These are phyloP conservation scores for Aplocera efformata DNA, from an alignment of 2,888 invertebrate genomes.

Conservation along the genomic window DNA sequence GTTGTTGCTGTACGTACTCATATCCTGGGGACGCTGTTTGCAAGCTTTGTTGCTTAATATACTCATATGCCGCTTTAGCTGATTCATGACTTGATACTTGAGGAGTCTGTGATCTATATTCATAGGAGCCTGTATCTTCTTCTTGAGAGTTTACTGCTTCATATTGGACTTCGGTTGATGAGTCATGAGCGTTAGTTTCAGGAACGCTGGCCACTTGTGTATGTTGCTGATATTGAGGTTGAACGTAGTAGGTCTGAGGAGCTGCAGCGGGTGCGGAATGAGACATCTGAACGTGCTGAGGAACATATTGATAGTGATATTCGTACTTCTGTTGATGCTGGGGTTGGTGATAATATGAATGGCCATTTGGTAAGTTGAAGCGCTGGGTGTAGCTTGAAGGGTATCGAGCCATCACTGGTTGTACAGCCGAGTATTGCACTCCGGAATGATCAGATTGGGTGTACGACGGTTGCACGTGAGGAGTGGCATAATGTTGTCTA, in stretches of 20 bases:
- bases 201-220: slow-evolving; percentile 31
- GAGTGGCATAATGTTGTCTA: slow-evolving; percentile 60
- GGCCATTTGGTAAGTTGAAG: slow-evolving; percentile 49
- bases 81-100: slow-evolving; percentile 32
- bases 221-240: slow-evolving; percentile 53
- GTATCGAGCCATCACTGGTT: slow-evolving; percentile 73
- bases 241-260: slow-evolving; percentile 52
- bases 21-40: slow-evolving; percentile 26
- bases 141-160: slow-evolving; percentile 10
- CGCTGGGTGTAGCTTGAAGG: slow-evolving; percentile 56
- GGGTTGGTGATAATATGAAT: slow-evolving; percentile 54
- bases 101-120: slow-evolving; percentile 16
- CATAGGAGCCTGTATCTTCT: slow-evolving; percentile 17
- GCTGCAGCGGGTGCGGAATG: slow-evolving; percentile 35
- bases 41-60: slow-evolving; percentile 22
- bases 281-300: slow-evolving; percentile 31
- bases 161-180: slow-evolving; percentile 28
- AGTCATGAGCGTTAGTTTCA: slow-evolving; percentile 32
- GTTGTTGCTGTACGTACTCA: slow-evolving; percentile 19
- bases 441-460: slow-evolving; percentile 68
- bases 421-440: slow-evolving; percentile 70
- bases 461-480: slow-evolving; percentile 64
- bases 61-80: slow-evolving; percentile 29
- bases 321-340: slow-evolving; percentile 55
- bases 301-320: slow-evolving; percentile 58